A percentile compares a stretch with the other conserved stretches of the same genome.
Conservation (phyloP, 2,797 vertebrate genomes). For the Buphagus erythrorhynchus region DNA sequence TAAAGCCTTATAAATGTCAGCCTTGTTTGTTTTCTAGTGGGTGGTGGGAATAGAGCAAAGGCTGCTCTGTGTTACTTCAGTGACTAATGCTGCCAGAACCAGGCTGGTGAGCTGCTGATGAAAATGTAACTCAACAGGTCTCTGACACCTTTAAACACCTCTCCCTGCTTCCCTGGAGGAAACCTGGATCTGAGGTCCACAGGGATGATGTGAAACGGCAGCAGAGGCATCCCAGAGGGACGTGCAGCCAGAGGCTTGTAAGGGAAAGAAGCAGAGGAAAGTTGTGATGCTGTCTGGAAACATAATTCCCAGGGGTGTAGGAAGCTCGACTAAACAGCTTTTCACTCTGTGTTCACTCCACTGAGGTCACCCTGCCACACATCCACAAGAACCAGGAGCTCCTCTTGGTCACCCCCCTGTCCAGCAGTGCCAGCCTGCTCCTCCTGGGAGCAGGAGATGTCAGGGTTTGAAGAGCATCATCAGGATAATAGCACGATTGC, state of each 20-base stretch:
- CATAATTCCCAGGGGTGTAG: neutral
- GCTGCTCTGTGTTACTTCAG: neutral
- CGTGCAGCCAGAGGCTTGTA: rapidly evolving
- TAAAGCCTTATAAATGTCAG: neutral
- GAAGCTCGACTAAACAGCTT: neutral
- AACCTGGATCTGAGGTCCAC: rapidly evolving
- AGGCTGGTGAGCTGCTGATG: neutral
- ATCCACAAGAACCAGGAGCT: neutral
- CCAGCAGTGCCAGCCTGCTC: neutral
- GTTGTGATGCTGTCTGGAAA: neutral
- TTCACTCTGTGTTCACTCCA: neutral
- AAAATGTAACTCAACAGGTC: neutral
- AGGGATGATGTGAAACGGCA: neutral
- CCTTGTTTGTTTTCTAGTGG: neutral
- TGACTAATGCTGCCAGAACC: neutral
- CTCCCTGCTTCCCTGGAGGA: neutral
- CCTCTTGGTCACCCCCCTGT: neutral
- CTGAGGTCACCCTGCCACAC: neutral
- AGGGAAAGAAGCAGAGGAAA: neutral
- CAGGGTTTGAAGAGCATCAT: neutral
- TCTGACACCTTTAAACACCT: neutral
- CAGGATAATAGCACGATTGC: neutral
- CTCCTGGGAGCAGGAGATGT: neutral
- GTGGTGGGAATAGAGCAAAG: neutral
- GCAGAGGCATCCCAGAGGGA: neutral